Conservation (phyloP, 2,797 vertebrate species). For the Manis pentadactyla region DNA sequence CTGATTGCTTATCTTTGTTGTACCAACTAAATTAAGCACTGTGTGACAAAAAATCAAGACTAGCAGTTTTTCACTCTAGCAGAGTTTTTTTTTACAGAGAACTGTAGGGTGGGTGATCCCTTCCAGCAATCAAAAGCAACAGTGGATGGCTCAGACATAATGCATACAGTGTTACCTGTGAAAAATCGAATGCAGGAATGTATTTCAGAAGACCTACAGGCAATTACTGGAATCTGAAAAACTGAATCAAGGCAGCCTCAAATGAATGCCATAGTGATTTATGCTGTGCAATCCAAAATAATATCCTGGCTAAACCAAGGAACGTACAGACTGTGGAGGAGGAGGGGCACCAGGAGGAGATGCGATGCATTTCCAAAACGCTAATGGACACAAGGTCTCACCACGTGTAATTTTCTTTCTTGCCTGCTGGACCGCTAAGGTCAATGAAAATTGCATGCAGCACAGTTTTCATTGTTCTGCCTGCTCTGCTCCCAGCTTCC, state of each 20-base stretch:
- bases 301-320: constrained; percentile 1
- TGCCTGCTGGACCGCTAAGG: constrained; percentile 22
- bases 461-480: background rate
- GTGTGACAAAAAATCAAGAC: background rate
- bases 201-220: constrained; percentile 19
- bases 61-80: background rate
- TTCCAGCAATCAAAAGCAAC: background rate
- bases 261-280: constrained; percentile 45
- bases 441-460: constrained; percentile 15
- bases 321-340: background rate
- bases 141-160: background rate
- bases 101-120: background rate
- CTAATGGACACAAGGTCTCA: background rate
- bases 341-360: background rate
- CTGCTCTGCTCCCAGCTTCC: background rate
- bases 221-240: constrained; percentile 20
- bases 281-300: constrained; percentile 39
- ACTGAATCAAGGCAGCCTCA: constrained; percentile 20
- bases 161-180: background rate
- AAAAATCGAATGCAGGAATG: constrained; percentile 8
- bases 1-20: background rate
- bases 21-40: background rate
- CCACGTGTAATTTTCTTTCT: background rate
- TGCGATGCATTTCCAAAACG: constrained; percentile 45
- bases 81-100: background rate